Evolutionary conservation across 2,888 invertebrate species (phyloP).

Genomic region (Ochropacha duplaris): DNA sequence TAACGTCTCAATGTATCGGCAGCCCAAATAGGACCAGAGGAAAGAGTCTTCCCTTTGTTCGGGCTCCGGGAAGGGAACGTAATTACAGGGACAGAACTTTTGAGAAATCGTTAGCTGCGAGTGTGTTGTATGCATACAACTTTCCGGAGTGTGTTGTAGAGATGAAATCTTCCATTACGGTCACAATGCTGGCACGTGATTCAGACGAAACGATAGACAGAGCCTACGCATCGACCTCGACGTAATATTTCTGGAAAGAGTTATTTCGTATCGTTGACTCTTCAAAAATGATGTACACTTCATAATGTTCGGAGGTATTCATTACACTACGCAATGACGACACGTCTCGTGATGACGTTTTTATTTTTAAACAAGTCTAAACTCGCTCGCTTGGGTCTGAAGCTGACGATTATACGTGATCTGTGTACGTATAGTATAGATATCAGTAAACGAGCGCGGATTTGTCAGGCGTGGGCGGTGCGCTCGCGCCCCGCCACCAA

Average conservation of each 20-base stretch:
- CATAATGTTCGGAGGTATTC: background rate
- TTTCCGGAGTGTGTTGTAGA: slow-evolving; percentile 18
- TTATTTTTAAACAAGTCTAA: slow-evolving; percentile 55
- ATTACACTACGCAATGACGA: slow-evolving; percentile 11
- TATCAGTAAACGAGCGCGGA: slow-evolving; percentile 63
- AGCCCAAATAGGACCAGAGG: slow-evolving; percentile 26
- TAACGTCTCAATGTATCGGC: slow-evolving; percentile 41
- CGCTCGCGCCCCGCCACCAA: slow-evolving; percentile 61
- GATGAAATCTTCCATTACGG: slow-evolving; percentile 6
- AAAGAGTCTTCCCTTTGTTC: slow-evolving; percentile 37
- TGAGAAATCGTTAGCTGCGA: slow-evolving; percentile 11
- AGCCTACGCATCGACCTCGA: slow-evolving; percentile 34
- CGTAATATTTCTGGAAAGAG: slow-evolving; percentile 26
- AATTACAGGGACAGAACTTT: slow-evolving; percentile 39
- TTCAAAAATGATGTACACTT: background rate
- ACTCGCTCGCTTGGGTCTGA: slow-evolving; percentile 60
- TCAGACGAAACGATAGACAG: slow-evolving; percentile 37
- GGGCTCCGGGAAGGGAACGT: slow-evolving; percentile 16
- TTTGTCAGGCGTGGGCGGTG: slow-evolving; percentile 76
- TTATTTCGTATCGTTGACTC: slow-evolving; percentile 9
- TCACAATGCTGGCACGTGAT: slow-evolving; percentile 20
- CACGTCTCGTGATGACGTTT: slow-evolving; percentile 21
- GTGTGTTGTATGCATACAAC: background rate
- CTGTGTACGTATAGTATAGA: slow-evolving; percentile 25
- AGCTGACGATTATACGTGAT: slow-evolving; percentile 20